Evolutionary conservation across 2,113 vertebrate species (phyloP).

Genomic region (Sinocyclocheilus maitianheensis): DNA sequence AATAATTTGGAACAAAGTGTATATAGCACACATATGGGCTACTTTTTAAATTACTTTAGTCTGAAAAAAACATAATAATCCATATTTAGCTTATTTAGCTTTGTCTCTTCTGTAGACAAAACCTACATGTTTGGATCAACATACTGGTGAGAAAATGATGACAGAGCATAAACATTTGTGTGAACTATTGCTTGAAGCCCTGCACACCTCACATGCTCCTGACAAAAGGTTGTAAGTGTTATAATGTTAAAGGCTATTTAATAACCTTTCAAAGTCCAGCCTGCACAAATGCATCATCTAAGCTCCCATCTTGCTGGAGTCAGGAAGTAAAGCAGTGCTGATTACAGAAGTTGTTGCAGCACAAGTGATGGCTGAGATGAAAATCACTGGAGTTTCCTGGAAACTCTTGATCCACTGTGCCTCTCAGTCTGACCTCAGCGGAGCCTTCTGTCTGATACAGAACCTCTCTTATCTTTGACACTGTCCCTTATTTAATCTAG

Average conservation of each 20-base stretch:
- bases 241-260: not conserved
- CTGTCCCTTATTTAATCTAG: slow-evolving; percentile 33
- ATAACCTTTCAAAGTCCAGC: not conserved
- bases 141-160: too few relatives aligned
- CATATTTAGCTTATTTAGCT: too few relatives aligned
- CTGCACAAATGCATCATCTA: not conserved
- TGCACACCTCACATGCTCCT: not conserved
- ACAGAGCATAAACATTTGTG: too few relatives aligned
- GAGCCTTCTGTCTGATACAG: slow-evolving; percentile 5
- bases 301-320: not conserved
- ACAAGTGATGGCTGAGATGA: not conserved
- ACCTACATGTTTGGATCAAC: too few relatives aligned
- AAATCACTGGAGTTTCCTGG: not conserved
- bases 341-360: slow-evolving; percentile 1
- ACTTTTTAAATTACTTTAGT: too few relatives aligned
- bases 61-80: too few relatives aligned
- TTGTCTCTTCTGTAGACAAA: too few relatives aligned
- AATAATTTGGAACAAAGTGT: too few relatives aligned
- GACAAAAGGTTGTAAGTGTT: too few relatives aligned
- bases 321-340: not conserved
- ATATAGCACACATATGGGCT: too few relatives aligned
- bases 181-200: not conserved
- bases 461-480: slow-evolving; percentile 36
- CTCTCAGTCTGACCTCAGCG: not conserved
- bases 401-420: not conserved